Evolutionary conservation across 2,797 vertebrate genomes (phyloP).

Genomic region (Phrynocephalus guinanensis): DNA sequence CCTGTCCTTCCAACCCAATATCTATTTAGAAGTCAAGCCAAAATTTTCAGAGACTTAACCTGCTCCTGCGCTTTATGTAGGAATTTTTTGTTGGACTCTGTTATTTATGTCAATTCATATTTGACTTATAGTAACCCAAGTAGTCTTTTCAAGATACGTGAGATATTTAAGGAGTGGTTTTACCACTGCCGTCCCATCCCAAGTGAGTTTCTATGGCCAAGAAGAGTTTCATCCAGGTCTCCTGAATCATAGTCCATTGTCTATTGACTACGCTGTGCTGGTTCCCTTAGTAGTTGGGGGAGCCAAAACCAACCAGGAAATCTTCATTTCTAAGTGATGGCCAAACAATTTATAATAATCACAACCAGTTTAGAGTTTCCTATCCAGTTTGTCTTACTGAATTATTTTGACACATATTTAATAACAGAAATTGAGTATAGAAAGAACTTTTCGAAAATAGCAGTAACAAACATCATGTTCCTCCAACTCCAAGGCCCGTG

Average conservation of each 20-base stretch:
- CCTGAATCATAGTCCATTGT: no score
- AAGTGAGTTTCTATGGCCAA: no score
- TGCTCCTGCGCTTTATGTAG: not conserved
- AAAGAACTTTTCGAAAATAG: no score
- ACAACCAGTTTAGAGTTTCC: not conserved
- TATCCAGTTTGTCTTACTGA: slow-evolving; percentile 1
- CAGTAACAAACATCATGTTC: not conserved
- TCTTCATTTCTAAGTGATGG: not conserved
- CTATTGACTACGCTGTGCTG: no score
- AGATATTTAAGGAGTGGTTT: no score
- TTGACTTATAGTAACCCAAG: no score
- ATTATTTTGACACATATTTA: not conserved
- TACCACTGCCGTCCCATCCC: no score
- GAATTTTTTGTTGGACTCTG: not conserved
- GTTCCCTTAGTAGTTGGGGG: no score
- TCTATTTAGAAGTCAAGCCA: not conserved
- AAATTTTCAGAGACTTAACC: not conserved
- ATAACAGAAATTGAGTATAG: no score
- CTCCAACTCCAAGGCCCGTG: not conserved
- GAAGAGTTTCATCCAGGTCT: no score
- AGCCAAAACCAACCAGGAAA: not conserved
- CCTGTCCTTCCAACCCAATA: not conserved
- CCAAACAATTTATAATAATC: not conserved
- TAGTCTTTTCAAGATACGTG: no score
- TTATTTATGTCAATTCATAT: no score